Conservation (phyloP, 2,113 vertebrate genomes). For the Hemicordylus capensis region DNA sequence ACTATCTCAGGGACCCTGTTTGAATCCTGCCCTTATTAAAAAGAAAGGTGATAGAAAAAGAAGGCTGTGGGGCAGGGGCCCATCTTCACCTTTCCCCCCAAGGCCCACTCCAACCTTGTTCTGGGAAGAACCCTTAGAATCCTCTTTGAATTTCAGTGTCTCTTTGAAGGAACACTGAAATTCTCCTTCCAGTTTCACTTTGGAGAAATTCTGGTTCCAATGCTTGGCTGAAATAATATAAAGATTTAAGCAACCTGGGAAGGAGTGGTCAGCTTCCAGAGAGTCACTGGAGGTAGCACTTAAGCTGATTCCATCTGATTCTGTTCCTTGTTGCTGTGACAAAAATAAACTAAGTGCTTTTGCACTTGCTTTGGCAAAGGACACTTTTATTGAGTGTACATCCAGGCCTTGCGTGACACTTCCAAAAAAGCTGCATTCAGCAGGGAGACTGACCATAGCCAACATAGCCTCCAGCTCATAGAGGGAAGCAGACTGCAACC, state of each 20-base stretch:
- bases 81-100: too few relatives aligned
- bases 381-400: not conserved
- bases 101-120: too few relatives aligned
- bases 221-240: too few relatives aligned
- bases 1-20: too few relatives aligned
- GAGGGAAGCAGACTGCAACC: not conserved
- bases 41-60: too few relatives aligned
- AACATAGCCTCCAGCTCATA: not conserved
- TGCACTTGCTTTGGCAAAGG: constrained; percentile 20
- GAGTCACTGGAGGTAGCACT: not conserved
- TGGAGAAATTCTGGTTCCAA: too few relatives aligned
- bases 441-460: not conserved
- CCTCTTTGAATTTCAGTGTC: too few relatives aligned
- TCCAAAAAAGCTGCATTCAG: constrained; percentile 2
- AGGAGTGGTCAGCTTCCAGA: not conserved
- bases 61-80: too few relatives aligned
- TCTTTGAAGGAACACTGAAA: too few relatives aligned
- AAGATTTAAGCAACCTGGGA: constrained; percentile 17
- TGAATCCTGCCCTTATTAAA: too few relatives aligned
- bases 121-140: too few relatives aligned
- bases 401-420: not conserved
- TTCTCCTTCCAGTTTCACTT: too few relatives aligned
- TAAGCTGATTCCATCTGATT: constrained; percentile 24
- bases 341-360: constrained; percentile 38
- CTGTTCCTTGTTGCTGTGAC: constrained; percentile 33